A percentile compares a stretch with the other conserved stretches of the same genome.
Evolutionary conservation across 2,797 vertebrate genomes (phyloP).

Genomic region (Eurystomus glaucurus): DNA sequence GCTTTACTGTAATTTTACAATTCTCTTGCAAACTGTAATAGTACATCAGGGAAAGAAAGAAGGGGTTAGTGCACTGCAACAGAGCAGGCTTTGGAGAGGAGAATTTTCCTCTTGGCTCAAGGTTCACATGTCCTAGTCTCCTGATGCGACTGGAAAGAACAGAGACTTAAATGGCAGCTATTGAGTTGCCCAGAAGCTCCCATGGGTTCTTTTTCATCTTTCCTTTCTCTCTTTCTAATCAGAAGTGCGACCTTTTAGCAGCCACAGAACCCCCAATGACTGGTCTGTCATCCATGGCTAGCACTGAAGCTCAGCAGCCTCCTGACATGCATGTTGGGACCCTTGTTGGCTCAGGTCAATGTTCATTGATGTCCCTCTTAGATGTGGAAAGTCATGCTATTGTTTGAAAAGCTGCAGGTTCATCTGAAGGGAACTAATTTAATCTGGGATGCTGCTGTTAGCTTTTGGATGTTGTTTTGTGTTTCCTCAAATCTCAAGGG

Average conservation of each 20-base stretch:
- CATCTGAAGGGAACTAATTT: not conserved
- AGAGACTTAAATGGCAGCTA: not conserved
- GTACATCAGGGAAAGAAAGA: not conserved
- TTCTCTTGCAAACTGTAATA: not conserved
- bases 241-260: not conserved
- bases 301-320: not conserved
- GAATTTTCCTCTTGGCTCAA: not conserved
- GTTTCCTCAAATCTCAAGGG: not conserved
- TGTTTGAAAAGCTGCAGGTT: not conserved
- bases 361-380: not conserved
- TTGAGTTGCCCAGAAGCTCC: not conserved
- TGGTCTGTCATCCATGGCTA: not conserved
- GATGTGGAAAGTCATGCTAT: not conserved
- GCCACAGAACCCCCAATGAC: not conserved
- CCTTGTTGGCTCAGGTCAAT: not conserved
- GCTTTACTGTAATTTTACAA: constrained; percentile 16
- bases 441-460: not conserved
- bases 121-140: not conserved
- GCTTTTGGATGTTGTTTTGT: not conserved
- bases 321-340: accelerated
- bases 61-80: not conserved
- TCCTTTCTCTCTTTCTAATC: not conserved
- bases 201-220: not conserved
- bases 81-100: not conserved
- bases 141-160: not conserved